phyloP scores from a whole-genome alignment of 2,113 vertebrate species.

The Mohoua ochrocephala region DNA sequence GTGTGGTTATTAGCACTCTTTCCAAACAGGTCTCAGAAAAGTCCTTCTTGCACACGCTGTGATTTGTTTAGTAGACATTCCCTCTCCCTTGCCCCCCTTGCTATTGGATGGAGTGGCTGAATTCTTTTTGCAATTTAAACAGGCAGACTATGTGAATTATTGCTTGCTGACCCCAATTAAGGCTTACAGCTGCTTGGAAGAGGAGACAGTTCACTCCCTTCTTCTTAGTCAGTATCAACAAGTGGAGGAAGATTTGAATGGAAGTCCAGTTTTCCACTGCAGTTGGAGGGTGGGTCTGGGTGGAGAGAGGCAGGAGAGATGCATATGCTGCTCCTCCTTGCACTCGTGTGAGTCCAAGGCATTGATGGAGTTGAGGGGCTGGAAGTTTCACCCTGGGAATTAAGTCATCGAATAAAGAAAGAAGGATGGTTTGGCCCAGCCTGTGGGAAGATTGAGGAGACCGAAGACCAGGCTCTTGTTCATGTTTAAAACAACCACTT shows the following conservation, averaged over 20 bases:
- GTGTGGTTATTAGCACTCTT: constrained; percentile 34
- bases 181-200: constrained; percentile 5
- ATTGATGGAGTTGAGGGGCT: background rate
- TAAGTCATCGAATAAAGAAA: background rate
- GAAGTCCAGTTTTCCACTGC: background rate
- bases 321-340: background rate
- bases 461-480: fast-evolving
- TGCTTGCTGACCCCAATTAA: constrained; percentile 22
- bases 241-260: background rate
- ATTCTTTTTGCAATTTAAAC: constrained; percentile 41
- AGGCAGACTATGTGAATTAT: constrained; percentile 8
- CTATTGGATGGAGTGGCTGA: background rate
- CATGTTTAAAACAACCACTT: fast-evolving
- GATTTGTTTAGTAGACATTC: constrained; percentile 7
- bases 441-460: background rate
- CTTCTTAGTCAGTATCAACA: background rate
- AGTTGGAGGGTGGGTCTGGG: background rate
- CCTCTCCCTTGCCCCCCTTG: background rate
- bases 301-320: background rate
- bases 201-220: background rate
- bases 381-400: background rate
- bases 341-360: background rate
- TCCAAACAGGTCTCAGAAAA: constrained; percentile 60
- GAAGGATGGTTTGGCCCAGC: background rate
- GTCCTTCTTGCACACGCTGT: background rate